Evolutionary conservation across 1,140 invertebrate species (phyloP).

Genomic region (Archivesica marissinica): DNA sequence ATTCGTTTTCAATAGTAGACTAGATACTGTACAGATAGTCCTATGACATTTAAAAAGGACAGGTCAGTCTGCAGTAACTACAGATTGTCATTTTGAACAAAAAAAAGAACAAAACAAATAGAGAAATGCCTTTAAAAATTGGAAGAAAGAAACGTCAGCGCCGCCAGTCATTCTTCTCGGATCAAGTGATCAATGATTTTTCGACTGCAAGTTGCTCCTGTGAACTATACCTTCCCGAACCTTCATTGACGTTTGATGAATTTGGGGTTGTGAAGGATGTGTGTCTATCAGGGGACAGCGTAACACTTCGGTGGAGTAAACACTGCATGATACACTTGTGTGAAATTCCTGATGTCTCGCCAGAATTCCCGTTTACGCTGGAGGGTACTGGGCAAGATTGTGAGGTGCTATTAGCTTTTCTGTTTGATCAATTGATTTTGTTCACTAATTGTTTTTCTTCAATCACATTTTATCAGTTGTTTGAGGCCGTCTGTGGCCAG

Average conservation of each 20-base stretch:
- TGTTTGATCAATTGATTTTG: neutral
- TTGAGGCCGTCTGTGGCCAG: too few species aligned
- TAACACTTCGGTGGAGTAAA: neutral
- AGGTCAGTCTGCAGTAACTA: too few species aligned
- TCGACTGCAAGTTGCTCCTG: neutral
- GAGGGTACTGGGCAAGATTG: constrained; percentile 8
- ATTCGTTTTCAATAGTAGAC: too few species aligned
- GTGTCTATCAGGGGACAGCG: constrained; percentile 7
- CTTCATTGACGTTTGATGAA: constrained; percentile 17
- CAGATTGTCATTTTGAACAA: too few species aligned
- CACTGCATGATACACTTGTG: constrained; percentile 25
- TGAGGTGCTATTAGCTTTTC: neutral
- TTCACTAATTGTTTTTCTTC: too few species aligned
- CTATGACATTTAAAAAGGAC: too few species aligned
- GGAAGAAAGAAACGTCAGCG: neutral
- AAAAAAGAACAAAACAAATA: too few species aligned
- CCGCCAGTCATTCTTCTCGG: neutral
- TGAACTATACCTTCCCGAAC: constrained; percentile 13
- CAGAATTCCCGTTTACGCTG: neutral
- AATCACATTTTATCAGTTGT: too few species aligned
- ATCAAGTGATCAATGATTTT: constrained; percentile 4
- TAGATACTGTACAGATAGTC: too few species aligned
- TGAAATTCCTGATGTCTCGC: neutral
- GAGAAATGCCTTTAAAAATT: too few species aligned
- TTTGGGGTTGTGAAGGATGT: constrained; percentile 17